Percentiles rank a stretch among this genome's conserved stretches.
These are phyloP conservation scores for Aphelinus certus DNA, from an alignment of 1,140 invertebrate species.

Conservation along the genomic window DNA sequence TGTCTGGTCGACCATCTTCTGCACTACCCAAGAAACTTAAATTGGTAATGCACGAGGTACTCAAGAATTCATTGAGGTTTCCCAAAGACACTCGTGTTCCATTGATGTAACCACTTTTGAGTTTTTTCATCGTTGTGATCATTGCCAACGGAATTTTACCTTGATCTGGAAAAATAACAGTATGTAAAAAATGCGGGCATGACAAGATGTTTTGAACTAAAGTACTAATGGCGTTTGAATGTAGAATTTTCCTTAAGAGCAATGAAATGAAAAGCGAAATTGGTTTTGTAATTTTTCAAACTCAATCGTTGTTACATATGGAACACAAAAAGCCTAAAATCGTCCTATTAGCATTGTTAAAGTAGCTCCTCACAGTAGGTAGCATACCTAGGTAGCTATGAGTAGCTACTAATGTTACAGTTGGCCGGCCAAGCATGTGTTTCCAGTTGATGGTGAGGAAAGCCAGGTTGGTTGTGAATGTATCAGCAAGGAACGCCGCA, in stretches of 20 bases:
- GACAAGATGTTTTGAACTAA: constrained; percentile 16
- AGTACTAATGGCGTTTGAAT: constrained; percentile 29
- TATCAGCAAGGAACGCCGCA: constrained; percentile 86
- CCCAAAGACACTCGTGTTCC: constrained; percentile 95
- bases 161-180: constrained; percentile 77
- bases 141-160: constrained; percentile 91
- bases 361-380: constrained; percentile 20
- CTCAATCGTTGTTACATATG: too few species aligned
- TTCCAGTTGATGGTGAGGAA: constrained; percentile 95
- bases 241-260: constrained; percentile 11
- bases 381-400: constrained; percentile 81
- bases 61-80: constrained; percentile 90
- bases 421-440: constrained; percentile 88
- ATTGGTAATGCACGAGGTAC: constrained; percentile 95
- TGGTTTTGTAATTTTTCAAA: background rate
- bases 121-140: constrained; percentile 97
- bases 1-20: constrained; percentile 89
- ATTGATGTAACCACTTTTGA: constrained; percentile 98
- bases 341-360: background rate
- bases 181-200: constrained; percentile 3
- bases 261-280: too few species aligned
- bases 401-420: constrained; percentile 83
- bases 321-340: too few species aligned
- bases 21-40: constrained; percentile 92
- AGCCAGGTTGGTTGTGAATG: constrained; percentile 86